These are phyloP conservation scores for Lasius fuliginosus DNA, from an alignment of 2,888 invertebrate species.

Conservation along the genomic window DNA sequence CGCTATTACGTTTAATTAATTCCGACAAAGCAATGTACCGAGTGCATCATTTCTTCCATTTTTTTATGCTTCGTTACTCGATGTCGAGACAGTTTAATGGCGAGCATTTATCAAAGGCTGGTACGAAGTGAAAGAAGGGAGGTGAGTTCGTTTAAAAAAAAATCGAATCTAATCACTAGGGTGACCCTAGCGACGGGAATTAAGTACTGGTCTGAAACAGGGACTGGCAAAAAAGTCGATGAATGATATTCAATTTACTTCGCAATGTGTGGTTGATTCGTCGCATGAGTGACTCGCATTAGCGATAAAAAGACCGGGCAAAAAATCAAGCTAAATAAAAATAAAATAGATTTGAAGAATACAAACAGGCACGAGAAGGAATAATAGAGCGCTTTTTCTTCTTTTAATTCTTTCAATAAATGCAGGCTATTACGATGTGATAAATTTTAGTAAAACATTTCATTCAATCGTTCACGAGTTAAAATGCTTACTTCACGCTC, in stretches of 20 bases:
- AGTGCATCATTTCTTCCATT: conserved; percentile 2
- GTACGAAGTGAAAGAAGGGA: not conserved
- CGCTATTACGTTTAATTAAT: conserved; percentile 38
- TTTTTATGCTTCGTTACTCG: not conserved
- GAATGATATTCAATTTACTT: conserved; percentile 33
- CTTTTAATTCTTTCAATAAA: not conserved
- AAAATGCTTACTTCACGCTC: not conserved
- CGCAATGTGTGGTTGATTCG: not conserved
- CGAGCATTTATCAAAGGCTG: conserved; percentile 3
- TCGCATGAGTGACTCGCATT: not conserved
- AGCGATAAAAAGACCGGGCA: not conserved
- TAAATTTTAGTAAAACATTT: conserved; percentile 6
- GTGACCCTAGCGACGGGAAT: not conserved
- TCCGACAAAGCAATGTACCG: not conserved
- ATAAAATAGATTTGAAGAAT: not conserved
- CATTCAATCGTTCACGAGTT: not conserved
- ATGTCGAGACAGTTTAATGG: conserved; percentile 4
- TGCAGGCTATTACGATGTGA: not conserved
- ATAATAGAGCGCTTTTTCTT: not conserved
- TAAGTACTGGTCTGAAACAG: not conserved
- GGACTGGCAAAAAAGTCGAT: not conserved
- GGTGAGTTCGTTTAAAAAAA: not conserved
- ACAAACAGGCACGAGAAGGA: not conserved
- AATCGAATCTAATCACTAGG: conserved; percentile 7
- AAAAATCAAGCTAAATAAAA: not conserved